A percentile compares a stretch with the other conserved stretches of the same genome.
Conservation (phyloP, 2,797 vertebrate genomes). For the Smutsia gigantea region DNA sequence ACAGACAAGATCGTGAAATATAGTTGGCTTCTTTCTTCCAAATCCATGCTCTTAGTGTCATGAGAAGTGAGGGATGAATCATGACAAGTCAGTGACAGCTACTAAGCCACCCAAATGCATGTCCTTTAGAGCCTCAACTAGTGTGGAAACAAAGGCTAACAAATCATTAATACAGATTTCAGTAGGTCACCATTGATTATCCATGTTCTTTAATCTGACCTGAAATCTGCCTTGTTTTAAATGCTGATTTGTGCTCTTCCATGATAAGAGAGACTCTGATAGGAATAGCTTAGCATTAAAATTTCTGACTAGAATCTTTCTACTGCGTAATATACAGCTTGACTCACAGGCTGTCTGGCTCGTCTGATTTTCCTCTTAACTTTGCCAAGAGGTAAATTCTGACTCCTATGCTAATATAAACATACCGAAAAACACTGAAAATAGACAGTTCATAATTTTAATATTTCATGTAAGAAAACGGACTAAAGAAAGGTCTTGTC, state of each 20-base stretch:
- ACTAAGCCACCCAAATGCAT: not conserved
- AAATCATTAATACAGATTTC: not conserved
- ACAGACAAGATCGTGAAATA: not conserved
- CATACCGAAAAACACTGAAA: conserved; percentile 20
- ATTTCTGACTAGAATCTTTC: not conserved
- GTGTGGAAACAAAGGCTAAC: not conserved
- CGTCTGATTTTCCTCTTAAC: not conserved
- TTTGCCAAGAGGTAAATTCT: not conserved
- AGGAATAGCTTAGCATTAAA: not conserved
- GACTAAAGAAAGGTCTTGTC: not conserved
- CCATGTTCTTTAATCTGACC: not conserved
- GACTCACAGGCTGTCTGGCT: not conserved
- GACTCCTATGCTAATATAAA: not conserved
- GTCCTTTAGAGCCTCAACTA: not conserved
- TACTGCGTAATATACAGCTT: not conserved
- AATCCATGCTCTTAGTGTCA: not conserved
- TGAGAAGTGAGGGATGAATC: not conserved
- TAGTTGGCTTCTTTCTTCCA: not conserved
- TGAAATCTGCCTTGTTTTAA: not conserved
- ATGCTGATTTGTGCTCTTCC: not conserved
- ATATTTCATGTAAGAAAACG: not conserved
- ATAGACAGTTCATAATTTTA: not conserved
- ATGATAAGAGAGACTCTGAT: not conserved
- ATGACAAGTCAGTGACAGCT: not conserved
- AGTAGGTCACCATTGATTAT: not conserved